Base-by-base conservation (phyloP, 1,140 invertebrate species). In the Brachionus plicatilis region DNA sequence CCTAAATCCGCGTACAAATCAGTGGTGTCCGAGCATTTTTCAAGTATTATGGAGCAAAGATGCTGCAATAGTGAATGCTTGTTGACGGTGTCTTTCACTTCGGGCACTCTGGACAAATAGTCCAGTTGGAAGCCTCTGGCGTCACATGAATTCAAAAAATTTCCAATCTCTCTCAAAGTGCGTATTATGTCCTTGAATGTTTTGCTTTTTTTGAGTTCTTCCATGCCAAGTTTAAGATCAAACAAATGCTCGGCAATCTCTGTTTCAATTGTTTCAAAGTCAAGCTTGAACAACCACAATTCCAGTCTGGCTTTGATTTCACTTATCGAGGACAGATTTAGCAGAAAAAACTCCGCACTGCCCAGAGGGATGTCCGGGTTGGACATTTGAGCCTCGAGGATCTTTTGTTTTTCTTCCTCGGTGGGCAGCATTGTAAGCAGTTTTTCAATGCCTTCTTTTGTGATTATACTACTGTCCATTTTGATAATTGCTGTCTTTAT, bases 401-500 rank as follows among this genome's bases (percentile, higher is more conserved):
- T 99, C 91, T 95, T 95, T 6, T 93, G 92, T 87, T 95, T 94
- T 90, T 99, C 98, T 89, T 99, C 97, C 87, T 97, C 95, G 14
- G 95, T 95, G 33, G 98, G 98, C 87, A 99, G 91, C 96, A 99
- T 98, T 14, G 89, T 90, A 45, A 99, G 89, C 68, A 99, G 92
- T 93, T 99, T 99, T 91, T 98, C 96, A 85, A 98, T 98, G 53
- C 96, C 96, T 90, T 99, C 98, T 87, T 96, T 92, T 86, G 97
- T 99, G 90, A 99, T 96, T 79, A 99, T 96, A 0, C 96, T 96
- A 0, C 94, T 94, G 89, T 99, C 98, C 96, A 99, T 99, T 91
- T 99, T 99, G 86, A 99, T 91, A 86, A 99, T 99, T 70, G 97
- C 97, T 27, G 95, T 95, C 89, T 98, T 99, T 85, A 99, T 99